phyloP scores from a whole-genome alignment of 2,797 vertebrate species.

The Micromesistius poutassou region DNA sequence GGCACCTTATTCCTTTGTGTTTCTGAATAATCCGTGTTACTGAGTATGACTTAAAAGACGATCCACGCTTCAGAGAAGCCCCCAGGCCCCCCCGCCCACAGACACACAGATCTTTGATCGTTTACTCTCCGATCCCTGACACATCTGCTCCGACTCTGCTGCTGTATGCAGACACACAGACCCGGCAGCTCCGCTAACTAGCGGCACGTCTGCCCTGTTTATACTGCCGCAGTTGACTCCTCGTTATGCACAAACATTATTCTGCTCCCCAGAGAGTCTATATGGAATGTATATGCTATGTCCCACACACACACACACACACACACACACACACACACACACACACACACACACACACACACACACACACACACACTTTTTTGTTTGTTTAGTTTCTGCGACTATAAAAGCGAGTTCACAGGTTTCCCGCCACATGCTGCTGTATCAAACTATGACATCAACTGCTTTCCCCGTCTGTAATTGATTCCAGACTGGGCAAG shows the following conservation, averaged over 20 bases:
- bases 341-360: too few species aligned
- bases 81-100: constrained; percentile 46
- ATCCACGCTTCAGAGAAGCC: constrained; percentile 30
- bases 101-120: constrained; percentile 52
- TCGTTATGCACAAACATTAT: constrained; percentile 44
- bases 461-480: constrained; percentile 48
- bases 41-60: background rate
- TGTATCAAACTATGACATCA: constrained; percentile 75
- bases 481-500: constrained; percentile 69
- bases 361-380: background rate
- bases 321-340: too few species aligned
- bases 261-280: constrained; percentile 52
- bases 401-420: constrained; percentile 60
- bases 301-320: too few species aligned
- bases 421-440: constrained; percentile 30
- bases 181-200: constrained; percentile 66
- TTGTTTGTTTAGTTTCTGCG: constrained; percentile 4
- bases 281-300: constrained; percentile 20
- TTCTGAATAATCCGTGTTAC: background rate
- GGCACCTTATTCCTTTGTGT: background rate
- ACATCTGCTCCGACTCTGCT: constrained; percentile 63
- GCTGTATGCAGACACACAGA: constrained; percentile 56
- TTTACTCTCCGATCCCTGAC: constrained; percentile 49
- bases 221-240: constrained; percentile 50
- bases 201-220: constrained; percentile 57